phyloP scores from a whole-genome alignment of 2,797 vertebrate genomes.

The Podarcis lilfordi region DNA sequence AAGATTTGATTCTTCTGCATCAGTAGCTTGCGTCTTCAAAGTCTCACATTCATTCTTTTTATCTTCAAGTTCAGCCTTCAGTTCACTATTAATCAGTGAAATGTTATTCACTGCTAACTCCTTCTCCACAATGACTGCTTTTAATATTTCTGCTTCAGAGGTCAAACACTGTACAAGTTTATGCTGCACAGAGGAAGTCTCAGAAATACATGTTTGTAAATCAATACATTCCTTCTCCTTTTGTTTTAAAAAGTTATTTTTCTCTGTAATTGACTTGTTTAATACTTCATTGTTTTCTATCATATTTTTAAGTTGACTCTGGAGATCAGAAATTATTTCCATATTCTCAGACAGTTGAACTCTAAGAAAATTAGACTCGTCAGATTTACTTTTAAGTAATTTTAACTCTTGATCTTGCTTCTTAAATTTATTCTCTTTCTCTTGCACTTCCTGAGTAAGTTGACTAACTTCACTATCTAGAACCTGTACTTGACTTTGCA shows the following conservation, averaged over 20 bases:
- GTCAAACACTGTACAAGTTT: slow-evolving; percentile 72
- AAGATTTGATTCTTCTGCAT: slow-evolving; percentile 75
- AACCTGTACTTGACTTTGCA: slow-evolving; percentile 74
- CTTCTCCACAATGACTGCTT: slow-evolving; percentile 76
- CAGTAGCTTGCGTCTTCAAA: slow-evolving; percentile 77
- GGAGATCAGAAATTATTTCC: slow-evolving; percentile 75
- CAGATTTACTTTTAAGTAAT: slow-evolving; percentile 74
- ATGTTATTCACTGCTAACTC: slow-evolving; percentile 69
- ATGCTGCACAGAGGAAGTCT: slow-evolving; percentile 66
- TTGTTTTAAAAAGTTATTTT: slow-evolving; percentile 77
- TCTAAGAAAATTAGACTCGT: slow-evolving; percentile 75
- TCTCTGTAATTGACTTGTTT: slow-evolving; percentile 69
- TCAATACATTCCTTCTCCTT: slow-evolving; percentile 70
- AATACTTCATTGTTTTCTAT: slow-evolving; percentile 69
- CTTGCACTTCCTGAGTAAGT: slow-evolving; percentile 64
- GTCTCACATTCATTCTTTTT: slow-evolving; percentile 80
- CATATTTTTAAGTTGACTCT: slow-evolving; percentile 67
- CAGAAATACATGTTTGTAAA: slow-evolving; percentile 74
- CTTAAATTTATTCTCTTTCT: slow-evolving; percentile 73
- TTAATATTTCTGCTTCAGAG: slow-evolving; percentile 75
- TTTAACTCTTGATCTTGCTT: slow-evolving; percentile 74
- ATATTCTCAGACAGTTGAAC: slow-evolving; percentile 78
- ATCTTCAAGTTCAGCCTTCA: slow-evolving; percentile 71
- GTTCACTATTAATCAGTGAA: slow-evolving; percentile 62
- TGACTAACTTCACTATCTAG: slow-evolving; percentile 56